These are phyloP conservation scores for Gopherus evgoodei DNA, from an alignment of 2,113 vertebrate species.

Conservation along the genomic window DNA sequence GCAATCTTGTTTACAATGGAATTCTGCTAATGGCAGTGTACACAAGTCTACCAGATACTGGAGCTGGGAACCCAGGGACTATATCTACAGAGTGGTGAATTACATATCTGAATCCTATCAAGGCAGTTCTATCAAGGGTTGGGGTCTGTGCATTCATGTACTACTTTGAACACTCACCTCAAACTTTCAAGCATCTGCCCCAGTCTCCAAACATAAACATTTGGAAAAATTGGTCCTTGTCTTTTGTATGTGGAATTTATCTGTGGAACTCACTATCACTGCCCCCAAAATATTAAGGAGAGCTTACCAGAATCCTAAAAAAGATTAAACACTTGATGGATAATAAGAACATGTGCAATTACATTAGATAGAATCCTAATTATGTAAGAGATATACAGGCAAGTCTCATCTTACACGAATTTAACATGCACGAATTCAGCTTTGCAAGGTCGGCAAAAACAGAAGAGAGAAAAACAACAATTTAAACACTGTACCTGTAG, in stretches of 20 bases:
- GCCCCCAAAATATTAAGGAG: neutral
- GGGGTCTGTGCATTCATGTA: neutral
- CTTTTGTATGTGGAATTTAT: conserved; percentile 8
- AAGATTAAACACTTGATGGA: neutral
- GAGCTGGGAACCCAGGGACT: conserved; percentile 3
- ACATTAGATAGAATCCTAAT: neutral
- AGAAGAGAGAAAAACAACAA: too few species aligned
- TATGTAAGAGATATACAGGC: neutral
- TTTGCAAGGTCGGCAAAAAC: too few species aligned
- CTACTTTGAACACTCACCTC: conserved; percentile 21
- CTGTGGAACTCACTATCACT: neutral
- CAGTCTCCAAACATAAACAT: neutral
- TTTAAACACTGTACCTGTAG: too few species aligned
- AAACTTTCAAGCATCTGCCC: conserved; percentile 17
- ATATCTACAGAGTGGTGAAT: neutral
- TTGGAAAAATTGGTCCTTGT: conserved; percentile 13
- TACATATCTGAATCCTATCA: neutral
- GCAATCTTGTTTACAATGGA: neutral
- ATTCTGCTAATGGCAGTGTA: conserved; percentile 12
- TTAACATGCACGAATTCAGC: too few species aligned
- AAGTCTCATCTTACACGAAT: too few species aligned
- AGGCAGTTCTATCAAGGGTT: neutral
- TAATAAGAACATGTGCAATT: neutral
- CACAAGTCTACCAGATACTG: neutral
- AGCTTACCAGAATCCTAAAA: neutral